Percentiles rank a stretch among this genome's conserved stretches.
phyloP scores from a whole-genome alignment of 1,140 invertebrate genomes.

The Nasonia longicornis region DNA sequence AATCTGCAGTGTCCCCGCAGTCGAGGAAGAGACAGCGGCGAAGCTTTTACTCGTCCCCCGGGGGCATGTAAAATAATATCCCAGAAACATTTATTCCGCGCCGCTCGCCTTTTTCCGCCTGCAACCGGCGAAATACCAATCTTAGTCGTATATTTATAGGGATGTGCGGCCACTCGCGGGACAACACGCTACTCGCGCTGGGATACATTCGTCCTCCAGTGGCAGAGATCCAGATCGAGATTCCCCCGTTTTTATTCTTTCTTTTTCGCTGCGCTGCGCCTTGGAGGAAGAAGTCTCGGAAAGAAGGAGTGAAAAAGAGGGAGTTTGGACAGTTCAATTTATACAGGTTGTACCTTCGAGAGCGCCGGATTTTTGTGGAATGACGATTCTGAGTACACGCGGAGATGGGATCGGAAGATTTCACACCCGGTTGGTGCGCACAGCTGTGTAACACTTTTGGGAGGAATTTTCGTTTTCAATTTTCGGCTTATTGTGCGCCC shows the following conservation, averaged over 20 bases:
- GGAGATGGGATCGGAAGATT: conserved; percentile 46
- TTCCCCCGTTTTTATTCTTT: background rate
- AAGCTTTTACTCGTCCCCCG: conserved; percentile 48
- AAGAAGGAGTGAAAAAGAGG: too few species aligned
- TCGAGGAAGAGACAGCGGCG: background rate
- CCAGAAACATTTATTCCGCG: conserved; percentile 48
- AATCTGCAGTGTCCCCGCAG: conserved; percentile 18
- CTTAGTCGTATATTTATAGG: conserved; percentile 8
- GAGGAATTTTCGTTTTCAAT: conserved; percentile 13
- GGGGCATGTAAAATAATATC: conserved; percentile 65
- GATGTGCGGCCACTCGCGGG: background rate
- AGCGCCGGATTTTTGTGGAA: background rate
- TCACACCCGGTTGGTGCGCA: background rate
- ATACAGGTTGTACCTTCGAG: background rate
- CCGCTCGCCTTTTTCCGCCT: conserved; percentile 47
- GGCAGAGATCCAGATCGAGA: background rate
- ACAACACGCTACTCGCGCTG: background rate
- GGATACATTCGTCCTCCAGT: background rate
- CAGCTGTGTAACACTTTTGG: conserved; percentile 12
- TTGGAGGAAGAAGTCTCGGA: background rate
- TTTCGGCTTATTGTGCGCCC: background rate
- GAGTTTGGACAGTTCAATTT: conserved; percentile 18
- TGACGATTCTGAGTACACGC: conserved; percentile 6
- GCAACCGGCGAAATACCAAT: conserved; percentile 49
- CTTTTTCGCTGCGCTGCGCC: background rate